Evolutionary conservation across 2,888 invertebrate species (phyloP).

Genomic region (Drosophila mettleri): DNA sequence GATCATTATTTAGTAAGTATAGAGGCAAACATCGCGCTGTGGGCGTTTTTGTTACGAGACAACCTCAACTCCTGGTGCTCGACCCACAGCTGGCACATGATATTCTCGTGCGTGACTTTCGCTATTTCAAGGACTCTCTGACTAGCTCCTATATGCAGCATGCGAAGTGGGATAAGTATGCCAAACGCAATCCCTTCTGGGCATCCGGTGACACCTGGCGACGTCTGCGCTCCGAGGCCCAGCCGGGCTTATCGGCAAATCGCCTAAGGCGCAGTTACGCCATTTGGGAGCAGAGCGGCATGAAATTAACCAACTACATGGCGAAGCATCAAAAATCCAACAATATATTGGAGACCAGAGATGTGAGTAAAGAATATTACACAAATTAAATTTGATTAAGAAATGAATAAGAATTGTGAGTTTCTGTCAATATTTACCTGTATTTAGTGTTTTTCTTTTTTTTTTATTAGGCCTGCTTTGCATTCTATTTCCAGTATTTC

Average conservation of each 20-base stretch:
- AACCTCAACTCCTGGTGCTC: constrained; percentile 83
- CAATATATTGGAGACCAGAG: constrained; percentile 65
- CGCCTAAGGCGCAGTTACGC: constrained; percentile 66
- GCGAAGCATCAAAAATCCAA: constrained; percentile 12
- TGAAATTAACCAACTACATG: constrained; percentile 58
- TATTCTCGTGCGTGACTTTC: constrained; percentile 84
- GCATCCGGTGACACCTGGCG: constrained; percentile 86
- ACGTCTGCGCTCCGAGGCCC: constrained; percentile 84
- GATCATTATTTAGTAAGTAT: constrained; percentile 81
- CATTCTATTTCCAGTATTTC: no score
- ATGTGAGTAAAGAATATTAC: constrained; percentile 56
- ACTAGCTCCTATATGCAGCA: constrained; percentile 69
- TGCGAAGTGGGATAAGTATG: constrained; percentile 85
- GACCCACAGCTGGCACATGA: constrained; percentile 84
- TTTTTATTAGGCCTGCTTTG: no score
- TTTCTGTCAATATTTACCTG: no score
- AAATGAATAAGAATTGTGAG: no score
- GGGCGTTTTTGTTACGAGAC: constrained; percentile 83
- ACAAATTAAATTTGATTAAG: neutral
- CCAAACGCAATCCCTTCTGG: constrained; percentile 85
- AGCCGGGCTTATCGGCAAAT: constrained; percentile 85
- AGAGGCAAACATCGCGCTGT: constrained; percentile 79
- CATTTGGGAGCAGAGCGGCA: constrained; percentile 67
- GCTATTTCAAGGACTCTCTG: constrained; percentile 79
- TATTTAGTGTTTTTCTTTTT: no score